These are phyloP conservation scores for Cephalopholis sonnerati DNA, from an alignment of 2,113 vertebrate species.

Conservation along the genomic window DNA sequence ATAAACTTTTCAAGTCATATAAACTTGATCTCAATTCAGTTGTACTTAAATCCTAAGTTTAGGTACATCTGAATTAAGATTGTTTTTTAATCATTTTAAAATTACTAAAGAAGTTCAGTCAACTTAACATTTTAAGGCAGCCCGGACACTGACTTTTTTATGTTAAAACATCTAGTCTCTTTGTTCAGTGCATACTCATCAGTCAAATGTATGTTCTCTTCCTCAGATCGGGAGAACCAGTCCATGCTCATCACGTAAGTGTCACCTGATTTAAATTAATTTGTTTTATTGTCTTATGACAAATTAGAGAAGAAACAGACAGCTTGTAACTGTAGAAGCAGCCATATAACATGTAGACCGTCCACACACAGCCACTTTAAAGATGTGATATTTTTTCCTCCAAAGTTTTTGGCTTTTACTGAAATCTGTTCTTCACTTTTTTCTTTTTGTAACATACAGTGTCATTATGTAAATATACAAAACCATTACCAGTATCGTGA, in stretches of 20 bases:
- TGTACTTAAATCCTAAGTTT: too few species aligned
- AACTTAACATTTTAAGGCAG: too few species aligned
- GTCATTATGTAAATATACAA: slow-evolving; percentile 20
- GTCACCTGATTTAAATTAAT: neutral
- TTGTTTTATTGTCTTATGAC: neutral
- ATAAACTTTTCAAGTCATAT: too few species aligned
- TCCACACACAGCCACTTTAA: slow-evolving; percentile 21
- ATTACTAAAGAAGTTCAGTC: too few species aligned
- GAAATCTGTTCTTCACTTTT: slow-evolving; percentile 25
- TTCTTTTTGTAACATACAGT: slow-evolving; percentile 38
- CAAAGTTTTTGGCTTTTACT: slow-evolving; percentile 23
- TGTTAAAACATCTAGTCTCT: too few species aligned
- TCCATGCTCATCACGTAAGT: slow-evolving; percentile 99
- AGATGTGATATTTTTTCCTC: slow-evolving; percentile 12
- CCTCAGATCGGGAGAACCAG: slow-evolving; percentile 95
- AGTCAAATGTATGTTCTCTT: slow-evolving; percentile 14
- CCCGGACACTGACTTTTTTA: too few species aligned
- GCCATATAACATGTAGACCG: neutral
- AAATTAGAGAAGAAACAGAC: neutral
- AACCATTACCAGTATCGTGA: slow-evolving; percentile 51
- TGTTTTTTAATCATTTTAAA: too few species aligned
- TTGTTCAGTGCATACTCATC: too few species aligned
- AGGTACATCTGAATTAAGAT: too few species aligned
- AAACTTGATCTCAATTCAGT: too few species aligned
- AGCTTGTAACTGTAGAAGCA: neutral